Percentiles rank a stretch among this genome's conserved stretches.
phyloP scores from a whole-genome alignment of 2,888 invertebrate genomes.

The Nysson spinosus region DNA sequence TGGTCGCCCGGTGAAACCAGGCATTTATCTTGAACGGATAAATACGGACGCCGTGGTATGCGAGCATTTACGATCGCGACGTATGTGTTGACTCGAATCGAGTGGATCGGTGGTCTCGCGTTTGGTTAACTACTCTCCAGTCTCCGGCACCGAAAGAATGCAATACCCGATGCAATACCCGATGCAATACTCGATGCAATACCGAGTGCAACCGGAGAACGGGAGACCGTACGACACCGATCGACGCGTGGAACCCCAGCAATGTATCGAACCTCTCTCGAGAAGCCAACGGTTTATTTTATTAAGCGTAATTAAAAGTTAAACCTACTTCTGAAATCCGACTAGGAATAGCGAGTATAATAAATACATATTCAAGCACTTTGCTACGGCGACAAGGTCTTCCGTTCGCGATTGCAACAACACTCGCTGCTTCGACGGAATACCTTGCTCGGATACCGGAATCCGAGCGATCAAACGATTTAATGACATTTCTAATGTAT shows the following conservation, averaged over 20 bases:
- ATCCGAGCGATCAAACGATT: too few species aligned
- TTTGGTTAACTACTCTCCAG: slow-evolving; percentile 24
- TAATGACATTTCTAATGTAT: too few species aligned
- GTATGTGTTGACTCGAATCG: slow-evolving; percentile 12
- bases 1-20: background rate
- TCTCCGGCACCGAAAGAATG: slow-evolving; percentile 27
- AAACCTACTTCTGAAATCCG: too few species aligned
- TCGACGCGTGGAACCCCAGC: slow-evolving; percentile 19
- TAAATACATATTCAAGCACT: too few species aligned
- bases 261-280: slow-evolving; percentile 11
- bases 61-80: slow-evolving; percentile 12
- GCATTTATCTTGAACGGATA: background rate
- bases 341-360: too few species aligned
- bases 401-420: too few species aligned
- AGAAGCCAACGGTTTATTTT: background rate
- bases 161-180: slow-evolving; percentile 22
- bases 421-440: too few species aligned
- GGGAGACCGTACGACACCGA: slow-evolving; percentile 27
- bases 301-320: too few species aligned
- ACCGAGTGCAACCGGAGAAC: slow-evolving; percentile 21
- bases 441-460: too few species aligned
- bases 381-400: too few species aligned
- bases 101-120: slow-evolving; percentile 20
- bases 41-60: slow-evolving; percentile 3
- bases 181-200: slow-evolving; percentile 24